These are phyloP conservation scores for Drosophila aldrichi DNA, from an alignment of 2,888 invertebrate species.

Conservation along the genomic window DNA sequence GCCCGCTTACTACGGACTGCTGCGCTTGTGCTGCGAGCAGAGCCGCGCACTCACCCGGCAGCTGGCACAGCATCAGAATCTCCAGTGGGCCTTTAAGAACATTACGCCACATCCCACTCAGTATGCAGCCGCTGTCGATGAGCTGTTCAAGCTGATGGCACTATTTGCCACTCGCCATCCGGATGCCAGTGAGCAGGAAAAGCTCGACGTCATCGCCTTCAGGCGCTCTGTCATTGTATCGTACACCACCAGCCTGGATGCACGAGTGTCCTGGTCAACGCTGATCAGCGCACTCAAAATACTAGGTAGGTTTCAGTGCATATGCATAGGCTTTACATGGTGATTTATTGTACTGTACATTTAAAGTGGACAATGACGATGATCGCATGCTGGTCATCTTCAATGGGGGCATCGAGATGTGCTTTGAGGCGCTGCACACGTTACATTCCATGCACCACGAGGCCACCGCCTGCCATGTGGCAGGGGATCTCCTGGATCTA, in stretches of 20 bases:
- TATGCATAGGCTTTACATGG: not conserved
- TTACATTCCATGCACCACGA: constrained; percentile 97
- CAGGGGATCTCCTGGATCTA: constrained; percentile 93
- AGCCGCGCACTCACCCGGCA: constrained; percentile 94
- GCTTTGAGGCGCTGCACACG: constrained; percentile 93
- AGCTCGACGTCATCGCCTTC: constrained; percentile 93
- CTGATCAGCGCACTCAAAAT: constrained; percentile 95
- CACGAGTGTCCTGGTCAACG: constrained; percentile 97
- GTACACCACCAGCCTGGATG: constrained; percentile 95
- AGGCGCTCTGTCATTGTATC: constrained; percentile 93
- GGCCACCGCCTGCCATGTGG: constrained; percentile 95
- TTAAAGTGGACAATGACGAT: constrained; percentile 92
- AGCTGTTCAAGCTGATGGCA: constrained; percentile 95
- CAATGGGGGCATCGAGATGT: constrained; percentile 92
- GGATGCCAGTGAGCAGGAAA: constrained; percentile 91
- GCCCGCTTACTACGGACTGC: constrained; percentile 95
- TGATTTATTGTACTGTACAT: too few species aligned
- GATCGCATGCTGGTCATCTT: constrained; percentile 95
- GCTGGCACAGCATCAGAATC: constrained; percentile 96
- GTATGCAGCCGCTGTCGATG: constrained; percentile 96
- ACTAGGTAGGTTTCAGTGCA: constrained; percentile 85
- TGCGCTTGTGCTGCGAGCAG: constrained; percentile 95
- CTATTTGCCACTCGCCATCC: constrained; percentile 94
- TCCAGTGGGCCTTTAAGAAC: constrained; percentile 98
- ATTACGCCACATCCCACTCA: constrained; percentile 98